phyloP scores from a whole-genome alignment of 2,888 invertebrate species.

The Orchesellides sinensis region DNA sequence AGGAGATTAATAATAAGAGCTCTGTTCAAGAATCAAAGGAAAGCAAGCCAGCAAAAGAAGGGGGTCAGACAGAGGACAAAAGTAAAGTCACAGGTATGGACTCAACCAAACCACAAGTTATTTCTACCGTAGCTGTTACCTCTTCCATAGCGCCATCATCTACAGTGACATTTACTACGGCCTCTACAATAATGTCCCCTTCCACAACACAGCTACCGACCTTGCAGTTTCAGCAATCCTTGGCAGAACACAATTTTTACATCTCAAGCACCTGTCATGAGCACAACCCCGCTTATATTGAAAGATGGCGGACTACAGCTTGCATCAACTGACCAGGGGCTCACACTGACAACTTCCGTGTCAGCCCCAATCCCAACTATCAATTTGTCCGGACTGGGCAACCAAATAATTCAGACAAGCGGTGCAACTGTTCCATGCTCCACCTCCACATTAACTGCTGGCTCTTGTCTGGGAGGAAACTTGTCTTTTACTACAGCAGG shows the following conservation, averaged over 20 bases:
- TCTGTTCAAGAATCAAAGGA: not conserved
- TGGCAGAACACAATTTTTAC: constrained; percentile 58
- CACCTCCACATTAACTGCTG: constrained; percentile 42
- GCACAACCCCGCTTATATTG: constrained; percentile 59
- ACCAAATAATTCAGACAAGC: constrained; percentile 60
- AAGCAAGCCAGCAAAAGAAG: not conserved
- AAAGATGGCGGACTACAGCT: constrained; percentile 54
- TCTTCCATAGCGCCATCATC: constrained; percentile 23
- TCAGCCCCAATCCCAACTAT: constrained; percentile 56
- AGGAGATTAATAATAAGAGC: constrained; percentile 35
- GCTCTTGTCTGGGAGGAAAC: constrained; percentile 42
- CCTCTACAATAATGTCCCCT: too few species aligned
- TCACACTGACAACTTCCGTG: constrained; percentile 54
- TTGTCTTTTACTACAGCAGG: constrained; percentile 30
- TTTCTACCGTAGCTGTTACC: constrained; percentile 40
- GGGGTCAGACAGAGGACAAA: constrained; percentile 30
- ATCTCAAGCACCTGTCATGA: constrained; percentile 53
- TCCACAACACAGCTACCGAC: not conserved
- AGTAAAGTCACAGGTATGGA: constrained; percentile 38
- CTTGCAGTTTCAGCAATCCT: not conserved
- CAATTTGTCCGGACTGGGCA: constrained; percentile 54
- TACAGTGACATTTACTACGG: too few species aligned
- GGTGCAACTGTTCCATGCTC: constrained; percentile 48
- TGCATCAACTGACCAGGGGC: constrained; percentile 55
- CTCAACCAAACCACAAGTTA: constrained; percentile 14